Evolutionary conservation across 53 echinoderm and acorn worm genomes (phyloP).

Genomic region (Apostichopus leukothele): DNA sequence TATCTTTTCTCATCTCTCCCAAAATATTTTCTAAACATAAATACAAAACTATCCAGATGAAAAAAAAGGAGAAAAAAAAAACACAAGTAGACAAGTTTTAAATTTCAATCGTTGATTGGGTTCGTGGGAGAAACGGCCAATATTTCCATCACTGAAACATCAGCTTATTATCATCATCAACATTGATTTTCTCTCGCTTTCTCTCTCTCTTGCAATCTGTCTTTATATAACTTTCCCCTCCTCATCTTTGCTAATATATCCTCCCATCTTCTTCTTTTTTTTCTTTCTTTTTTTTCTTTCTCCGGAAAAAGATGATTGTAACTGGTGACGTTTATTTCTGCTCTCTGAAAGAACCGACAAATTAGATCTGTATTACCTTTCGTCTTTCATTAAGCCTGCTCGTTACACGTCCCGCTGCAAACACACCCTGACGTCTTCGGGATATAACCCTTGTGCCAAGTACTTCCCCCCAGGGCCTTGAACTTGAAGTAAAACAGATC

Average conservation of each 20-base stretch:
- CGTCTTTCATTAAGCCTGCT: constrained; percentile 40
- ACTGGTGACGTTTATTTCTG: constrained; percentile 30
- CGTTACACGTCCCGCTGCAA: constrained; percentile 41
- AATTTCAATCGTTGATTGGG: constrained; percentile 32
- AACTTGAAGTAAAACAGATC: constrained; percentile 44
- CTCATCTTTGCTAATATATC: not conserved
- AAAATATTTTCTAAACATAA: constrained; percentile 18
- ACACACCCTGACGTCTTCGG: constrained; percentile 29
- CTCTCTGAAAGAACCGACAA: constrained; percentile 23
- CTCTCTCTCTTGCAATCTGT: not conserved
- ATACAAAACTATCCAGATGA: not conserved
- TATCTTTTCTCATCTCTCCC: not conserved
- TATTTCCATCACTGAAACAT: not conserved
- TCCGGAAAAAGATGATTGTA: constrained; percentile 29
- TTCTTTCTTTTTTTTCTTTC: not conserved
- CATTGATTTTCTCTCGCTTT: not conserved
- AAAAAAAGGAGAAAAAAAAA: not conserved
- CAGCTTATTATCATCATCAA: constrained; percentile 13
- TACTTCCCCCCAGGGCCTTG: constrained; percentile 44
- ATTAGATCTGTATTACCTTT: constrained; percentile 51
- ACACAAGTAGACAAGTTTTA: not conserved
- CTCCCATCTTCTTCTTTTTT: not conserved
- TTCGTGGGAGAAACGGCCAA: constrained; percentile 20
- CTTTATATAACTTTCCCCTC: not conserved
- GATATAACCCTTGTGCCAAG: constrained; percentile 18